Percentiles rank a stretch among this genome's conserved stretches.
phyloP scores from a whole-genome alignment of 64 coral and sea anemone genomes.

The Pocillopora verrucosa region DNA sequence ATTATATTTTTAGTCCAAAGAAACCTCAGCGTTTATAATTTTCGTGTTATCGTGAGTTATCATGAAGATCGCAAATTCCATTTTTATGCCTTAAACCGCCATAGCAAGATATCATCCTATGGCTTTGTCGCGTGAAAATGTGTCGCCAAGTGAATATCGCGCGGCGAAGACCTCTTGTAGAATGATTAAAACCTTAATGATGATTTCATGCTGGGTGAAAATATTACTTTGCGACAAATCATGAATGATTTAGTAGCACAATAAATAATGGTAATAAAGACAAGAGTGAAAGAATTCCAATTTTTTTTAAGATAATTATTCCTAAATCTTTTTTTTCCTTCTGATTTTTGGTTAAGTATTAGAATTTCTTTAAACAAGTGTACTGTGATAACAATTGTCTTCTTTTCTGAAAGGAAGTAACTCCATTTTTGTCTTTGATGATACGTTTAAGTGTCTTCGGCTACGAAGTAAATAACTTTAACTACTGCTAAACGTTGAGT shows the following conservation, averaged over 20 bases:
- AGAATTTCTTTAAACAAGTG: not conserved
- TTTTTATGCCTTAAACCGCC: not conserved
- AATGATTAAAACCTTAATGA: slow-evolving; percentile 40
- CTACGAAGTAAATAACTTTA: slow-evolving; percentile 39
- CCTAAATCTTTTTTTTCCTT: not conserved
- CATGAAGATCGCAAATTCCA: slow-evolving; percentile 1
- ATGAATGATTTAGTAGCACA: slow-evolving; percentile 30
- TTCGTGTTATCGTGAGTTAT: slow-evolving; percentile 22
- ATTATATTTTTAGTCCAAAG: slow-evolving; percentile 1
- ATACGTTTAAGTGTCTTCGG: slow-evolving; percentile 27
- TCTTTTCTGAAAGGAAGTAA: not conserved
- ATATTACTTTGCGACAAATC: slow-evolving; percentile 50
- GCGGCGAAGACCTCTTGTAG: not conserved
- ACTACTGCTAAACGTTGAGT: slow-evolving; percentile 20
- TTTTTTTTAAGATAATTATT: not conserved
- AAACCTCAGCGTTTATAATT: slow-evolving; percentile 17
- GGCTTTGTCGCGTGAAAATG: not conserved
- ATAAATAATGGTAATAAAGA: slow-evolving; percentile 23
- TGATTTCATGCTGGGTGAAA: slow-evolving; percentile 30
- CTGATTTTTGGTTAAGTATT: not conserved
- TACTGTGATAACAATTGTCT: not conserved
- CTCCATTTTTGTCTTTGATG: not conserved
- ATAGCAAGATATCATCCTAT: not conserved
- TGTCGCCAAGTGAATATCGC: not conserved
- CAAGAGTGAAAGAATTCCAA: not conserved